Evolutionary conservation across 2,113 vertebrate species (phyloP), one percentile per base, ranked within the genome.

Genomic region (Thomomys bottae): DNA sequence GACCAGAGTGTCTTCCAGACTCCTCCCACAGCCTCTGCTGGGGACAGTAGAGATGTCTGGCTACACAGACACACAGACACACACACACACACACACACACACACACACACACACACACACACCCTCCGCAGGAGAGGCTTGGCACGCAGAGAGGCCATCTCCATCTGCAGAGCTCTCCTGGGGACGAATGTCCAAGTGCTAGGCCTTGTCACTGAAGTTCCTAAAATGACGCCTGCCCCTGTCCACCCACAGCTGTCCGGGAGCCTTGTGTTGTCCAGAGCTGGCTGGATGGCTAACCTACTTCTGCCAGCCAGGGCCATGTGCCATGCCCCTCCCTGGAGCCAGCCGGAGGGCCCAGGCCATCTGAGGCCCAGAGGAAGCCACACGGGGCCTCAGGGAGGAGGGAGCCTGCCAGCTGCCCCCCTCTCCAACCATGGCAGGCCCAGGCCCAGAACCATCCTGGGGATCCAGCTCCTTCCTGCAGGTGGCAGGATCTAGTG

Each of bases 241-340:
- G 14, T 54, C 49, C 4, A 54, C 49, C 49, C 49, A 14, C 49
- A 4, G 49, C 49, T 15, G 49, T 18, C 49, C 18, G 49, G 49
- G 45, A 15, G 49, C 49, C 21, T 30, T 2, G 0, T 38, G 40
- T 10, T 38, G 67, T 79, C n/a, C 34, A 32, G 34, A 38, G 42
- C 34, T 36, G n/a, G 1, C n/a, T 5, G 54, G 5, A 0, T 1
- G 4, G 15, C 45, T 6, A 17, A 23, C 26, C 38, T 34, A 8
- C 68, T 8, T 61, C 54, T 1, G 0, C 20, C 21, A 0, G n/a
- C 8, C 21, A 1, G 59, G 54, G 28, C 83, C 63, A 68, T 71
- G 8, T 11, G 49, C 68, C 67, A n/a, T 6, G 36, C 45, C 45
- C 45, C 15, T 64, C 77, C 36, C 30, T 24, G 82, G 49, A 40